Conservation (phyloP, 2,888 invertebrate species). For the Agapetus fuscipes region DNA sequence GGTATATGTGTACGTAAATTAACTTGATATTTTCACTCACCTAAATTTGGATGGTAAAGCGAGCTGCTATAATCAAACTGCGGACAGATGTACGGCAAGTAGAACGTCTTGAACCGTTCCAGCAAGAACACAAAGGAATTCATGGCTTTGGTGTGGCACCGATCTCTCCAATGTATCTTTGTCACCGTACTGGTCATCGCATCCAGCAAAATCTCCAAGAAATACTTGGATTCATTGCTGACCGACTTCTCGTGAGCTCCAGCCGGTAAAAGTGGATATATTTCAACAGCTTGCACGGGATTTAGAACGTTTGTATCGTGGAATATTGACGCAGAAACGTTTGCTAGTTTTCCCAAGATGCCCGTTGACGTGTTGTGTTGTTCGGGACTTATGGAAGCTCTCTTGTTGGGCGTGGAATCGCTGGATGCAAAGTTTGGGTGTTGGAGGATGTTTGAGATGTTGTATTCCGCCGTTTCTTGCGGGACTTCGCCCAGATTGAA, state of each 20-base stretch:
- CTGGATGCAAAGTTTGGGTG: constrained; percentile 47
- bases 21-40: no score
- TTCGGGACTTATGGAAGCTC: constrained; percentile 30
- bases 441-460: constrained; percentile 46
- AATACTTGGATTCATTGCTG: constrained; percentile 77
- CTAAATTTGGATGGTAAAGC: constrained; percentile 72
- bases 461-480: constrained; percentile 43
- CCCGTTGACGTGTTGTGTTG: constrained; percentile 42
- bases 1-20: no score
- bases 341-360: constrained; percentile 48
- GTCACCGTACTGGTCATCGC: constrained; percentile 87
- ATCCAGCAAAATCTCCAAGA: constrained; percentile 80
- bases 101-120: constrained; percentile 83
- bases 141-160: constrained; percentile 65
- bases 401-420: constrained; percentile 36
- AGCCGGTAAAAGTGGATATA: constrained; percentile 69
- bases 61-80: constrained; percentile 72
- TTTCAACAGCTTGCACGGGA: constrained; percentile 70
- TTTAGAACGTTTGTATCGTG: constrained; percentile 62
- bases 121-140: constrained; percentile 84
- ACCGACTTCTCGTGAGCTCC: constrained; percentile 76
- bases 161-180: constrained; percentile 84
- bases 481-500: constrained; percentile 25
- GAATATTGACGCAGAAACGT: constrained; percentile 53
- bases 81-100: constrained; percentile 84